Base-by-base conservation (phyloP, 2,888 invertebrate genomes). In the Idaea biselata region DNA sequence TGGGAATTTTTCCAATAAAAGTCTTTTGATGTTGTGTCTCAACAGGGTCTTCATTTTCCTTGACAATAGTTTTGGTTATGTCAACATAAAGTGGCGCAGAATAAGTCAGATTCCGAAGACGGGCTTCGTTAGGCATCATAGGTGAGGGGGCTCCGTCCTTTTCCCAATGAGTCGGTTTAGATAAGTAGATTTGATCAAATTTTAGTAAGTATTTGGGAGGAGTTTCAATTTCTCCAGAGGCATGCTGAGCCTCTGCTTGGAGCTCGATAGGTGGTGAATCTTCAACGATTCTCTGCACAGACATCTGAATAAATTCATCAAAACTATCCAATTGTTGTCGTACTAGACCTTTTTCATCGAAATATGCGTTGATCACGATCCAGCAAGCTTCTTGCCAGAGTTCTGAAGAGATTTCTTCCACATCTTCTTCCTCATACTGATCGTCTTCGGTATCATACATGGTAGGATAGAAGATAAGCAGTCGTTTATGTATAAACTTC, bases 311-410 rank as follows among this genome's bases (percentile, higher is more conserved):
- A 82, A 99, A 99, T 93, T 99, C 99, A 93, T 99, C 99, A 82
- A 99, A 99, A 80, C 99, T 99, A 86, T 99, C 99, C 73, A 99
- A 93, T 84, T 99, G 99, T 85, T 99, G 99, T 60, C 99, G 95
- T 57, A 99, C 99, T 70, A 99, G 94, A 86, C 99, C 99, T 89
- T 99, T 99, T 86, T 99, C 99, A 84, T 99, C 99, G 83, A 99
- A 99, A 89, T 99, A 99, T 0, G 99, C 98, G 84, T 99, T 99
- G 82, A 99, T 99, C 67, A 99, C 99, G 81, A 99, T 99, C 99
- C 99, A 99, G 81, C 99, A 99, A 58, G 99, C 99, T 93, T 99
- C 99, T 89, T 99, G 99, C 99, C 99, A 99, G 70, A 99, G 93
- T 84, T 99, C 99, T 6, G 98, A 96, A 44, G 98, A 98, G 79